phyloP scores from a whole-genome alignment of 2,113 vertebrate species.

The Romanogobio albipinnatus region DNA sequence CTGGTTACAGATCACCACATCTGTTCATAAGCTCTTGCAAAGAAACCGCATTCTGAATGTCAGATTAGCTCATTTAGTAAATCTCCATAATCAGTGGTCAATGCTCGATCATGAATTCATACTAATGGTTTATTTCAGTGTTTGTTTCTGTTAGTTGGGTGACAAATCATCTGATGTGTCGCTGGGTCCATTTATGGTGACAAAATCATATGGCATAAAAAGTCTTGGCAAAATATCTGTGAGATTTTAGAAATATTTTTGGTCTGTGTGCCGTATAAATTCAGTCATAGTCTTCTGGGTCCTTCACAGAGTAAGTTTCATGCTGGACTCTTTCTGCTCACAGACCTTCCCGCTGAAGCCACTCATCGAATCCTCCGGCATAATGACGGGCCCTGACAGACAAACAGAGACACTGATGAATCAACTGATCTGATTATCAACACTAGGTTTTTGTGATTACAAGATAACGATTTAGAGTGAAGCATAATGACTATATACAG shows the following conservation, averaged over 20 bases:
- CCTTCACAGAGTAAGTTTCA: not conserved
- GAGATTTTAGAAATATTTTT: not conserved
- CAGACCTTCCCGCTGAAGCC: slow-evolving; percentile 14
- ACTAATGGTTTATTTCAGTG: not conserved
- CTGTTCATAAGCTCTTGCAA: no score
- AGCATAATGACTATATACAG: no score
- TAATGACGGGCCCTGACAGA: slow-evolving; percentile 49
- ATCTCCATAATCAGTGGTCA: not conserved
- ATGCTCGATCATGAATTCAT: no score
- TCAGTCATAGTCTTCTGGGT: not conserved
- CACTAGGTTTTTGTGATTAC: no score
- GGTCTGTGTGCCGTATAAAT: not conserved
- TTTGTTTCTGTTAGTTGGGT: not conserved
- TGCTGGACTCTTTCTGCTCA: not conserved
- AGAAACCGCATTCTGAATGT: no score
- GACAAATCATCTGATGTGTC: not conserved
- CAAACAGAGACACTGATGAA: not conserved
- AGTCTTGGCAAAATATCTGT: not conserved
- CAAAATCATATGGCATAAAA: not conserved
- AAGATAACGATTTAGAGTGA: no score
- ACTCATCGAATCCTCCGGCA: slow-evolving; percentile 44
- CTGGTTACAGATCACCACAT: no score
- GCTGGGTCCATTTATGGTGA: not conserved
- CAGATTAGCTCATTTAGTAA: no score
- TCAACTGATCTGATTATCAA: no score